phyloP scores from a whole-genome alignment of 2,797 vertebrate species.

The Lacerta viridis region DNA sequence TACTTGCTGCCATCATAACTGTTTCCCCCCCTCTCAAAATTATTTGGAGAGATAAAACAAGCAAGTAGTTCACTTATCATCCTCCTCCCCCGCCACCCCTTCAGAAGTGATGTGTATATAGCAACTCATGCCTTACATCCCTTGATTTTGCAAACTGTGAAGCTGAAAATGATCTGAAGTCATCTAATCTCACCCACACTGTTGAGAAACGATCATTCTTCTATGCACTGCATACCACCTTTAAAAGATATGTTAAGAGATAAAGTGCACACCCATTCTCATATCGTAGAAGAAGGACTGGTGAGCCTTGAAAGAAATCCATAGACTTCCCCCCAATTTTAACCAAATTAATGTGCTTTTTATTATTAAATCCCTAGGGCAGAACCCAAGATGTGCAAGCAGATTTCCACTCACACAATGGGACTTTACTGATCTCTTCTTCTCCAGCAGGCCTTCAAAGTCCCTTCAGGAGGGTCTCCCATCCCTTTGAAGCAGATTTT shows the following conservation, averaged over 20 bases:
- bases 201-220: background rate
- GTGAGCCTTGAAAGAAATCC: background rate
- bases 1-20: slow-evolving; percentile 67
- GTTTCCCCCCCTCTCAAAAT: slow-evolving; percentile 59
- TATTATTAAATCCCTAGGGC: background rate
- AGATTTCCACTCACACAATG: no score
- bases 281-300: background rate
- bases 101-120: slow-evolving; percentile 27
- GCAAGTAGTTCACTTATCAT: slow-evolving; percentile 46
- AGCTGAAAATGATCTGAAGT: slow-evolving; percentile 3
- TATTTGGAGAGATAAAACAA: slow-evolving; percentile 56
- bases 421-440: no score
- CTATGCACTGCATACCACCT: background rate
- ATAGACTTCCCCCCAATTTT: background rate
- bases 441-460: no score
- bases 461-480: no score
- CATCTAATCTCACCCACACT: background rate
- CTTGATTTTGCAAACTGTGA: background rate
- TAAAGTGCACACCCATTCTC: background rate
- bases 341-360: background rate
- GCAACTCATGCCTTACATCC: slow-evolving; percentile 22
- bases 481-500: no score
- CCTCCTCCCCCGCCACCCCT: background rate
- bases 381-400: no score
- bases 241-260: background rate